Base-by-base conservation (phyloP, 2,113 vertebrate species). In the Syngnathus floridae region DNA sequence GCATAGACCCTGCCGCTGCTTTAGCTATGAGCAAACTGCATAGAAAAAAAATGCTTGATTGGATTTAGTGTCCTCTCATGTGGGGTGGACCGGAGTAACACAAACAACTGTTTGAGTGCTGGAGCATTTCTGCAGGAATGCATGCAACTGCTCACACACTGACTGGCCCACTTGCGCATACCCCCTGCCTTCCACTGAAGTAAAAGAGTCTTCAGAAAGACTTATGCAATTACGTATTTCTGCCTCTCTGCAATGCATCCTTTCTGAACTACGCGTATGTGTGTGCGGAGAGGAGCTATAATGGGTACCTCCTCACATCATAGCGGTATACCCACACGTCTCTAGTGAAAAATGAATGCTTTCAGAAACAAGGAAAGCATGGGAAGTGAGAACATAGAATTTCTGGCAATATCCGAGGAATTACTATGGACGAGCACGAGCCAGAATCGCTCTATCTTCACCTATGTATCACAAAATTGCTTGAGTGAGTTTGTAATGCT, bases 221-320 rank as follows among this genome's bases (percentile, higher is more conserved):
- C 73, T 84, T 80, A 74, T 74, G 77, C 77, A 80, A 80, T 78
- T 82, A 72, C 10, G 4, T 6, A 14, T 79, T 76, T 67, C 67
- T 67, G 67, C 67, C 70, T 69, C 72, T 73, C 62, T 69, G 79
- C 82, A 77, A 79, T 79, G 62, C 71, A 67, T 67, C 66, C 68
- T 57, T 22, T 66, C 22, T 59, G 26, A 26, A 51, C 38, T 41
- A 64, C 63, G 52, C 54, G 56, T 58, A 64, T 66, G 45, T 9
- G 16, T 46, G 46, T 0, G 7, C 6, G 46, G 26, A 31, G 26
- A 31, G 17, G 19, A 19, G 13, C 19, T 8, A 14, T 55, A 55
- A 55, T 65, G 52, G 26, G 36, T 72, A 70, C 62, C 62, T 71
- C 62, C 49, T 68, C 4, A 0, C 38, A 78, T 74, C 26, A 5